Base-by-base conservation (phyloP, 1,140 invertebrate species). In the Drosophila micromelanica region DNA sequence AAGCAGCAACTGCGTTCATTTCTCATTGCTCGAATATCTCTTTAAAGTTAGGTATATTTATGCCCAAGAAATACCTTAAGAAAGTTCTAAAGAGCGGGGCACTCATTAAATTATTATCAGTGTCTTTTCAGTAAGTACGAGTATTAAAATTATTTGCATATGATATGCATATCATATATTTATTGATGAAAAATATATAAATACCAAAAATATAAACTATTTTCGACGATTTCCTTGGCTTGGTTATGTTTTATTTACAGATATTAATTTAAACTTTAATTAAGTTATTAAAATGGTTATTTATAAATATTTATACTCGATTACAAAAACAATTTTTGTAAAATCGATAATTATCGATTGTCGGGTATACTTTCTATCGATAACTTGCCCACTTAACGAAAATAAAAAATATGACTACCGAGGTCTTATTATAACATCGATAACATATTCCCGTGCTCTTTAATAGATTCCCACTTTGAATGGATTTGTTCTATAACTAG, bases 31-130 rank as follows among this genome's bases (percentile, higher is more conserved):
- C 46, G 12, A 20, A 13, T 30, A 49, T 13, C 30, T 15, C 7
- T 11, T 30, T 12, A 40, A 45, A 35, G 32, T 35, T 27, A 27
- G 27, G 27, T 27, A 27, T 27, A 27, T 6, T 27, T 27, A 35
- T 2, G 32, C 32, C 32, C 32, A 20, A 15, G n/a, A 6, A 13
- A 17, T 52, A 15, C 49, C 30, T 17, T 51, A 51, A 51, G 27
- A 35, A 40, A 27, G 52, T 40, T 49, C 38, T 15, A 37, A 35
- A 70, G 51, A 42, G 51, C 43, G n/a, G 23, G 23, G 54, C 67
- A 62, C 59, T 55, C 70, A 73, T 76, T 73, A 49, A 76, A 69
- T 76, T 68, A 69, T 69, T 59, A 54, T 67, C 61, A 65, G 23
- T 59, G 32, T 27, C n/a, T 54, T 30, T 49, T 20, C 20, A 30